Percentiles rank a stretch among this genome's conserved stretches.
Conservation (phyloP, 2,113 vertebrate species). For the Caloenas nicobarica region DNA sequence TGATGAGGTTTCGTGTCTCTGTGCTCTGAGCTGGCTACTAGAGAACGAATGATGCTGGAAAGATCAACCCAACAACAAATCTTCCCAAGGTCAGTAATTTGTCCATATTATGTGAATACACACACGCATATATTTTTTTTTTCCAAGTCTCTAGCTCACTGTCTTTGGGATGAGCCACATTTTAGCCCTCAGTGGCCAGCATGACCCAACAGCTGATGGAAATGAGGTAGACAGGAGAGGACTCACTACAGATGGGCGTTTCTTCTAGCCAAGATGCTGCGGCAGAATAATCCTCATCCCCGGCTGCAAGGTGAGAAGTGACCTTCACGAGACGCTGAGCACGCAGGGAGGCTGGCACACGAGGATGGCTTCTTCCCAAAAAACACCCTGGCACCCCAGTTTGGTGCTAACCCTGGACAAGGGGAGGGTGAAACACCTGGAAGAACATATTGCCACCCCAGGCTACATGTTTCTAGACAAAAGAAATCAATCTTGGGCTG, state of each 20-base stretch:
- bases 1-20: rapidly evolving
- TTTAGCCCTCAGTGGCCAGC: background rate
- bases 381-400: rapidly evolving
- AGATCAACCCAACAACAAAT: background rate
- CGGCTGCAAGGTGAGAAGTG: background rate
- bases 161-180: background rate
- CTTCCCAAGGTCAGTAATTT: background rate
- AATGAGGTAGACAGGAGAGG: background rate
- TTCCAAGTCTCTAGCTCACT: background rate
- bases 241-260: background rate
- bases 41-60: rapidly evolving
- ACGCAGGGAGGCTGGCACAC: rapidly evolving
- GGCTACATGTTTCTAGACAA: background rate
- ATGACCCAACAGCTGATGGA: background rate
- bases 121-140: rapidly evolving
- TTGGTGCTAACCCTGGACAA: background rate
- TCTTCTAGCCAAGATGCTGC: background rate
- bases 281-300: background rate
- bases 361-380: background rate
- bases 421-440: background rate
- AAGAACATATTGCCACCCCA: background rate
- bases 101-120: background rate
- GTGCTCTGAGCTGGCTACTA: background rate
- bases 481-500: background rate
- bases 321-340: background rate